A percentile compares a stretch with the other conserved stretches of the same genome.
Evolutionary conservation across 2,888 invertebrate species (phyloP).

Genomic region (Cataglyphis cursor): DNA sequence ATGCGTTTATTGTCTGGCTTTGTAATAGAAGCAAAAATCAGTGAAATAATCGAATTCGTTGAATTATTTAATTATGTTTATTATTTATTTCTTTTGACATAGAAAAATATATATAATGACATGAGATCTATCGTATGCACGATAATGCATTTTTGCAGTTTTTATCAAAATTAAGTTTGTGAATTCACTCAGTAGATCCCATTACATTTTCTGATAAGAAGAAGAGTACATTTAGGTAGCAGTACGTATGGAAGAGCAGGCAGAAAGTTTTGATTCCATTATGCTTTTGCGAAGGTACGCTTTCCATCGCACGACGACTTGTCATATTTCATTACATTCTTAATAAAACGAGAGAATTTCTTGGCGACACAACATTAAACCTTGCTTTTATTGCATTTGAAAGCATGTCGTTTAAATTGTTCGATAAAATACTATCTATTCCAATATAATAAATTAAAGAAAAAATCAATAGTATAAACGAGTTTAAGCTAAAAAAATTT

Average conservation of each 20-base stretch:
- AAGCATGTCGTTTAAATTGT: not conserved
- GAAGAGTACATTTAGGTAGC: constrained; percentile 22
- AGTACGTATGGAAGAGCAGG: not conserved
- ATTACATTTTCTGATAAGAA: constrained; percentile 36
- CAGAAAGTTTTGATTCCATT: constrained; percentile 45
- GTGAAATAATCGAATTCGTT: not conserved
- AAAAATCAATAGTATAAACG: not conserved
- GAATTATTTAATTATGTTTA: not conserved
- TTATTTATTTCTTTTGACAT: not conserved
- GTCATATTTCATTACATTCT: constrained; percentile 14
- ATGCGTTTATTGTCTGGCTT: not conserved
- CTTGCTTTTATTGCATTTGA: constrained; percentile 16
- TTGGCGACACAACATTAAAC: constrained; percentile 7
- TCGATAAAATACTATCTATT: not conserved
- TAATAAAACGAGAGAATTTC: constrained; percentile 15
- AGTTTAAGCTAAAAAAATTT: not conserved
- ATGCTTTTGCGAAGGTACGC: constrained; percentile 11
- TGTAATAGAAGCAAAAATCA: not conserved
- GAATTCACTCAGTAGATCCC: not conserved
- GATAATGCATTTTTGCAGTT: not conserved
- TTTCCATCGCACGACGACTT: constrained; percentile 16
- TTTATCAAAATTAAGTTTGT: constrained; percentile 21
- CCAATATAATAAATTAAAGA: not conserved
- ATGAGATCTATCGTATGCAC: not conserved
- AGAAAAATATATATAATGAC: not conserved